A percentile compares a stretch with the other conserved stretches of the same genome.
Conservation (phyloP, 1,140 invertebrate genomes). For the Meloidogyne floridensis region DNA sequence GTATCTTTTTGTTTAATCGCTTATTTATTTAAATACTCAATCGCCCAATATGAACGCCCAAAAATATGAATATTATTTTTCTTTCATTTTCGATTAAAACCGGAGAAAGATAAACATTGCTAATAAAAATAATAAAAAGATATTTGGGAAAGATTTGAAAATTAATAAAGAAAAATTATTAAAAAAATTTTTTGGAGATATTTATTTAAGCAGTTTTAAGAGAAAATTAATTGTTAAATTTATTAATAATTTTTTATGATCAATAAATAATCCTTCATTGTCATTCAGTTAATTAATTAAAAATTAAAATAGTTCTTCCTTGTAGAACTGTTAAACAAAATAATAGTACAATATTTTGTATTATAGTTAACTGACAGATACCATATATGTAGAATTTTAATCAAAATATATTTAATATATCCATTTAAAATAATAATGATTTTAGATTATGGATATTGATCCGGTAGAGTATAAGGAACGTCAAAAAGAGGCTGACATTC, state of each 20-base stretch:
- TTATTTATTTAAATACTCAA: not conserved
- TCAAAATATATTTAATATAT: too few relatives aligned
- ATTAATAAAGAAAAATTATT: not conserved
- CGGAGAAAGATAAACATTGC: not conserved
- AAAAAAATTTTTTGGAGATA: not conserved
- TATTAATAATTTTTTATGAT: too few relatives aligned
- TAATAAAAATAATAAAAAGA: conserved; percentile 2
- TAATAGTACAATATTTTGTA: too few relatives aligned
- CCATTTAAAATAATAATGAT: not conserved
- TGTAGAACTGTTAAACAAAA: too few relatives aligned
- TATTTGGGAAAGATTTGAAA: not conserved
- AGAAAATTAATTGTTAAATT: not conserved
- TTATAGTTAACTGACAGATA: too few relatives aligned
- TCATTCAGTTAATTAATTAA: too few relatives aligned
- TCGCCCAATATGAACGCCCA: not conserved
- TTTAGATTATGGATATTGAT: conserved; percentile 5
- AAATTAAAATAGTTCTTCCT: too few relatives aligned
- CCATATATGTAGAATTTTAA: too few relatives aligned
- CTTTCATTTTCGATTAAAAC: not conserved
- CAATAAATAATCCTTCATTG: too few relatives aligned
- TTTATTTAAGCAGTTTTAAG: not conserved
- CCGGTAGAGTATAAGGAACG: conserved; percentile 1
- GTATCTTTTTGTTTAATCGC: not conserved
- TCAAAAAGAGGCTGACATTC: conserved; percentile 15
- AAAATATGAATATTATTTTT: not conserved